Base-by-base conservation (phyloP, 2,888 invertebrate species). In the Mamestra brassicae region DNA sequence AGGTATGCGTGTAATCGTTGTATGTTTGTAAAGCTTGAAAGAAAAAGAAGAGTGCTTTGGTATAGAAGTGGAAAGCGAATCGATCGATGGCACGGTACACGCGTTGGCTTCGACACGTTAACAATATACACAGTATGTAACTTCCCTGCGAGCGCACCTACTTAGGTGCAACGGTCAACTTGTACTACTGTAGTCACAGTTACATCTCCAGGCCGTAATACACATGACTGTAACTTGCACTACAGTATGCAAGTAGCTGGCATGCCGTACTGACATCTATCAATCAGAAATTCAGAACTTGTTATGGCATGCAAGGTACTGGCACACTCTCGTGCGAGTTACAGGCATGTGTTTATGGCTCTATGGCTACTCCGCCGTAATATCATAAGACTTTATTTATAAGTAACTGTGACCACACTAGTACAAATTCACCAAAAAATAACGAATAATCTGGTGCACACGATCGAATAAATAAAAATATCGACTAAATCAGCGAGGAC, bases 21-120 rank as follows among this genome's bases (percentile, higher is more conserved):
- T 78, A 76, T 66, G 26, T 69, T 70, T 67, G 34, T 61, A 76
- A 77, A 82, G 65, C 64, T 76, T 64, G 58, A 81, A 75, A 76
- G 68, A 80, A 85, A 74, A 52, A 66, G 70, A 73, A 64, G 34
- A 66, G 71, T 81, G 81, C 86, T 89, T 88, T 89, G 89, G 89
- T 86, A 88, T 85, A 84, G 73, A 73, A 75, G 52, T 57, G 78
- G 74, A 80, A 80, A 67, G 76, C 74, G 63, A 77, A 78, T 71
- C 64, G 76, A 78, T 72, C 78, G 74, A 89, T 89, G 89, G 89
- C 89, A 89, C 86, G 69, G 69, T 38, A 58, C 71, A 61, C 72
- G 68, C 81, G 52, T 60, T 3, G 70, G 55, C 50, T 38, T 26
- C 69, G 54, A 78, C 45, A 61, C 74, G 58, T 61, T 58, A 61